These are phyloP conservation scores for Dolichallabes microphthalmus DNA, from an alignment of 2,113 vertebrate genomes.

Conservation along the genomic window DNA sequence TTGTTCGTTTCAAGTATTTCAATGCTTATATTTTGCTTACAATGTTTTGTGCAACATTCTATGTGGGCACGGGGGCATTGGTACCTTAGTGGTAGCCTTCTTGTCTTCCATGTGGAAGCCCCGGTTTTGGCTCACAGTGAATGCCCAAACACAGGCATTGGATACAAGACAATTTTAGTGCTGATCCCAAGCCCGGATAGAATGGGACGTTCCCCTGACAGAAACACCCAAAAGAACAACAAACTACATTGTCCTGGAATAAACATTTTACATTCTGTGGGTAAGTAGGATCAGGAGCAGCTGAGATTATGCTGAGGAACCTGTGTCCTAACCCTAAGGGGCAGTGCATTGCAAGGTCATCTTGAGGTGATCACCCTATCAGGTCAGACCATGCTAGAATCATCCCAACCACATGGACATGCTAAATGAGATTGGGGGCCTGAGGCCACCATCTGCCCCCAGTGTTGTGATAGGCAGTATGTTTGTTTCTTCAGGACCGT, in stretches of 20 bases:
- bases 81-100: too few relatives aligned
- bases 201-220: too few relatives aligned
- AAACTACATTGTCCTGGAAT: neutral
- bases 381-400: slow-evolving; percentile 31
- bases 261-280: slow-evolving; percentile 8
- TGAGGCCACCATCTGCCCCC: slow-evolving; percentile 35
- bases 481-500: slow-evolving; percentile 30
- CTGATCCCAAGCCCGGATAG: too few relatives aligned
- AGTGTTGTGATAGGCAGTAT: slow-evolving; percentile 38
- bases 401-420: slow-evolving; percentile 1
- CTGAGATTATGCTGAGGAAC: slow-evolving; percentile 22
- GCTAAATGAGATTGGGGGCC: slow-evolving; percentile 38
- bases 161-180: too few relatives aligned
- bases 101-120: too few relatives aligned
- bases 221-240: too few relatives aligned
- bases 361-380: slow-evolving; percentile 46
- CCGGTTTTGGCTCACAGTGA: too few relatives aligned
- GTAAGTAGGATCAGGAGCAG: slow-evolving; percentile 15
- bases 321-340: slow-evolving; percentile 29
- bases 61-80: too few relatives aligned
- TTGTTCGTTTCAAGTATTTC: neutral
- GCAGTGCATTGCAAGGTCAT: slow-evolving; percentile 50
- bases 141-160: too few relatives aligned
- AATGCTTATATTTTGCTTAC: neutral
- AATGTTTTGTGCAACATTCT: slow-evolving; percentile 1